Base-by-base conservation (phyloP, 2,888 invertebrate genomes). In the Blera fallax region DNA sequence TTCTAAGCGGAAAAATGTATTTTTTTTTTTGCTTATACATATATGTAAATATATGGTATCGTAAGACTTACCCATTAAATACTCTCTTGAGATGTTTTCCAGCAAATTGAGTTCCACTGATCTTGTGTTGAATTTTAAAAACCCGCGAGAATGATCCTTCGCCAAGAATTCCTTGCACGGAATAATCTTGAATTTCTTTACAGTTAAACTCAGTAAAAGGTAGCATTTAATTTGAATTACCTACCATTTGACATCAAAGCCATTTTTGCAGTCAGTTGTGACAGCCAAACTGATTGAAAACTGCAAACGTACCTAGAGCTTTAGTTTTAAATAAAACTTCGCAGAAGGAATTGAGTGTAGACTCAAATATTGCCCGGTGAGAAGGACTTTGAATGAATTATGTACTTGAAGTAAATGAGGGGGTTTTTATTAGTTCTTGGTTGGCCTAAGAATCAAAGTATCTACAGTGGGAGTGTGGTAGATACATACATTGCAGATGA, bases 121-220 rank as follows among this genome's bases (percentile, higher is more conserved):
- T 90, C 81, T 93, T 92, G 87, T 94, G 93, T 90, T 94, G 93
- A 90, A 95, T 94, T 93, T 94, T 95, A 83, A 95, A 90, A 29
- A 95, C 95, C 89, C 95, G 94, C 0, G 95, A 95, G 92, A 95
- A 95, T 27, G 95, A 94, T 11, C 95, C 95, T 91, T 95, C 95
- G 21, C 95, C 95, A 89, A 95, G 94, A 93, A 95, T 94, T 78
- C 94, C 93, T 79, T 95, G 89, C 87, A 95, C 92, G 90, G 93
- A 93, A 90, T 95, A 95, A 91, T 94, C 95, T 95, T 16, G n/a
- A 56, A 54, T 27, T 6, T 18, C n/a, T 10, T 24, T 37, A 6
- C 3, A 24, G 29, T 16, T 1, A 14, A 3, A 7, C n/a, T 8
- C 5, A 0, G n/a, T 14, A 40, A 14, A 7, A 27, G 14, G n/a